phyloP scores from a whole-genome alignment of 2,888 invertebrate species.

The Diadegma fenestrale region DNA sequence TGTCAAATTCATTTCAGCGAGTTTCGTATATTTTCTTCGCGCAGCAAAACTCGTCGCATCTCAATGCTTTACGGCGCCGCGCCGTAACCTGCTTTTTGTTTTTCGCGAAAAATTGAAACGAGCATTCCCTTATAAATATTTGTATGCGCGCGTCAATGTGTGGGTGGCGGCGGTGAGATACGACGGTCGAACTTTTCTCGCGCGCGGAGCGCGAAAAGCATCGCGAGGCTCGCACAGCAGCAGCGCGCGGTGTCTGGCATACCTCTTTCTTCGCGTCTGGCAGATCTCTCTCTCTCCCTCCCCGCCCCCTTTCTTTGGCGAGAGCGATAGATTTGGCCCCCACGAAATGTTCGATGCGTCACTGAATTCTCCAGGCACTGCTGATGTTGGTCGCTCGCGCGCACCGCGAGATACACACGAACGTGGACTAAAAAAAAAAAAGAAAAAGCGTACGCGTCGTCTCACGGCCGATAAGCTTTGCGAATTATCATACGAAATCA shows the following conservation, averaged over 20 bases:
- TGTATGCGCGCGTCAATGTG: too few species aligned
- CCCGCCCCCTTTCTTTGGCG: conserved; percentile 15
- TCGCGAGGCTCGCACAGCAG: conserved; percentile 10
- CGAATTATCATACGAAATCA: conserved; percentile 58
- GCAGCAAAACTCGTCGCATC: too few species aligned
- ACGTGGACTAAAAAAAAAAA: conserved; percentile 12
- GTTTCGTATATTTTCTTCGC: too few species aligned
- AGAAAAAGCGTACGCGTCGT: neutral
- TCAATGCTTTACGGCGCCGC: too few species aligned
- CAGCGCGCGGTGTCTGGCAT: conserved; percentile 36
- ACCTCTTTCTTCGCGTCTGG: conserved; percentile 56
- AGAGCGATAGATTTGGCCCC: conserved; percentile 42
- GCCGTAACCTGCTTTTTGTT: too few species aligned
- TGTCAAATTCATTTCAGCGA: neutral
- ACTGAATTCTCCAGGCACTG: conserved; percentile 61
- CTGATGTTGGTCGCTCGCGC: neutral
- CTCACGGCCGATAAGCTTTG: conserved; percentile 45
- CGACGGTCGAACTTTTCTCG: conserved; percentile 40
- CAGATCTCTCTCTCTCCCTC: conserved; percentile 38
- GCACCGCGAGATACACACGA: conserved; percentile 2
- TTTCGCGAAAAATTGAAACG: too few species aligned
- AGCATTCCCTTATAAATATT: too few species aligned
- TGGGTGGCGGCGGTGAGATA: conserved; percentile 9
- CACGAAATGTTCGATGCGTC: conserved; percentile 58
- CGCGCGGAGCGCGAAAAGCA: conserved; percentile 42